Evolutionary conservation across 2,888 invertebrate species (phyloP).

Genomic region (Andrena praecox): DNA sequence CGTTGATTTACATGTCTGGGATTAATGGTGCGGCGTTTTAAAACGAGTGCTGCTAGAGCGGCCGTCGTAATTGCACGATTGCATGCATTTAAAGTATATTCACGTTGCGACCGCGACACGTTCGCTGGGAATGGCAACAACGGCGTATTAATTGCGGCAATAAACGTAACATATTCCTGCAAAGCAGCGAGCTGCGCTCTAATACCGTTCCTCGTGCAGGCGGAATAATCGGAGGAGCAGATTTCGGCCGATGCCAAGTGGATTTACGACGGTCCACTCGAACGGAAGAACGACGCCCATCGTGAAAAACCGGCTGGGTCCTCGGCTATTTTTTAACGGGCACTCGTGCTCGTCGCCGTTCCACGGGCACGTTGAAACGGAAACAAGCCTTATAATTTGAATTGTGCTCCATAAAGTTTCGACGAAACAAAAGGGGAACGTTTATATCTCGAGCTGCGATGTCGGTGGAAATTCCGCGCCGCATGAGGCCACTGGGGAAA

Average conservation of each 20-base stretch:
- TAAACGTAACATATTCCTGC: slow-evolving; percentile 34
- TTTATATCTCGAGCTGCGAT: too few species aligned
- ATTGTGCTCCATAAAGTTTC: background rate
- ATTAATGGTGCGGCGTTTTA: slow-evolving; percentile 20
- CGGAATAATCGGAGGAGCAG: slow-evolving; percentile 14
- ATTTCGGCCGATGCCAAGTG: slow-evolving; percentile 25
- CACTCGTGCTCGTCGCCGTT: background rate
- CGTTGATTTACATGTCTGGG: background rate
- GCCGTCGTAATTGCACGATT: slow-evolving; percentile 28
- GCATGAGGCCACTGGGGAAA: too few species aligned
- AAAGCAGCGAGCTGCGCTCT: background rate
- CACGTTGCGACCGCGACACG: slow-evolving; percentile 36
- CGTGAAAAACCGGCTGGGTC: background rate
- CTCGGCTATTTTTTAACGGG: background rate
- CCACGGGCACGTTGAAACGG: background rate
- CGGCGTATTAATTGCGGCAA: slow-evolving; percentile 42
- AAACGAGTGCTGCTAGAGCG: slow-evolving; percentile 21
- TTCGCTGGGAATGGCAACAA: slow-evolving; percentile 29
- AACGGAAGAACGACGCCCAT: background rate
- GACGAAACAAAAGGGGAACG: too few species aligned
- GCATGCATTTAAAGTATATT: slow-evolving; percentile 47
- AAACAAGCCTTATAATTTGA: background rate
- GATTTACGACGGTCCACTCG: slow-evolving; percentile 28
- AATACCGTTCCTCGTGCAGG: slow-evolving; percentile 21
- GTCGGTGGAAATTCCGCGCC: too few species aligned